Evolutionary conservation across 2,888 invertebrate genomes (phyloP).

Genomic region (Spialia ferax): DNA sequence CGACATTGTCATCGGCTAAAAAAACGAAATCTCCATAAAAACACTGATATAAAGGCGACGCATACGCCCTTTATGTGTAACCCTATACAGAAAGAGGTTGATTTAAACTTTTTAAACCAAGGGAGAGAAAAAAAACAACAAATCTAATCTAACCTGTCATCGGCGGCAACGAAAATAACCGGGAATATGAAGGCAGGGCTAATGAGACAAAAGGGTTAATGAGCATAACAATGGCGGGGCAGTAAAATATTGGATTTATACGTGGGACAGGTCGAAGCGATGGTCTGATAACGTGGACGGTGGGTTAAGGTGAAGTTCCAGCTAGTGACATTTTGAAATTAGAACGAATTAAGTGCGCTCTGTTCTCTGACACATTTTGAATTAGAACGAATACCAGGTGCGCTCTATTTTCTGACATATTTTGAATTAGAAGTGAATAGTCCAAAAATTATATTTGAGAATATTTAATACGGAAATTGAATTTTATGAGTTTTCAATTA

Average conservation of each 20-base stretch:
- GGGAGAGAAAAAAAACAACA: constrained; percentile 51
- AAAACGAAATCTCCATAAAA: constrained; percentile 51
- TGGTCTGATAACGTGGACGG: constrained; percentile 78
- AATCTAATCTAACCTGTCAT: constrained; percentile 81
- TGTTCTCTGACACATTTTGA: neutral
- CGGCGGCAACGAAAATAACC: constrained; percentile 70
- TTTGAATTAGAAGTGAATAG: too few relatives aligned
- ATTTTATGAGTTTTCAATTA: too few relatives aligned
- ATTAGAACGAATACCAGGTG: neutral
- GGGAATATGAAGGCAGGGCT: constrained; percentile 76
- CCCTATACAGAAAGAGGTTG: constrained; percentile 56
- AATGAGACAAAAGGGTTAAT: constrained; percentile 86
- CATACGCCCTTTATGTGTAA: constrained; percentile 55
- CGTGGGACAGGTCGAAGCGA: constrained; percentile 67
- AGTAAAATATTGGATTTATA: constrained; percentile 84
- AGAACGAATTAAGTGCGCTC: neutral
- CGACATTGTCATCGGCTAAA: constrained; percentile 49
- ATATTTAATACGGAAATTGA: too few relatives aligned
- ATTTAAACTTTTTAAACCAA: constrained; percentile 51
- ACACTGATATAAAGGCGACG: constrained; percentile 51
- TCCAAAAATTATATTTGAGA: too few relatives aligned
- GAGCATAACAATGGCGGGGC: constrained; percentile 80
- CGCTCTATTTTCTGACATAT: neutral
- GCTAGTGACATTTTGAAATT: constrained; percentile 2
- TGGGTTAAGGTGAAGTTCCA: constrained; percentile 65